These are phyloP conservation scores for Falco punctatus DNA, from an alignment of 2,113 vertebrate genomes.

Conservation along the genomic window DNA sequence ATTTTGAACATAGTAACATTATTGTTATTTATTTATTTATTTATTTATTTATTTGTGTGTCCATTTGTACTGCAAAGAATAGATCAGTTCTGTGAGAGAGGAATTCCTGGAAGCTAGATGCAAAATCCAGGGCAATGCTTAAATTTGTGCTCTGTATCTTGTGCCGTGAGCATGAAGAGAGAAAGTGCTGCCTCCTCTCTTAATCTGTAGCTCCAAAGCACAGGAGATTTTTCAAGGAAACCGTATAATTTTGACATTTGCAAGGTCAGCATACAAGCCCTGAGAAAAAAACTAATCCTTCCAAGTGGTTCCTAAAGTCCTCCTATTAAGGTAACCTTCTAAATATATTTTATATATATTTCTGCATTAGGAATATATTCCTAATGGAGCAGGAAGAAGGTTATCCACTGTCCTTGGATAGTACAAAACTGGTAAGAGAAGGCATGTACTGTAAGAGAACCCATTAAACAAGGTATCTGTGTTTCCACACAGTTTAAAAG, in stretches of 20 bases:
- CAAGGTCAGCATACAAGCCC: background rate
- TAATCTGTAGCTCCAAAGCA: background rate
- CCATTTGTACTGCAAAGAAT: background rate
- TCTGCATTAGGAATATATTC: background rate
- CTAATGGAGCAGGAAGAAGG: background rate
- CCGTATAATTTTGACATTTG: background rate
- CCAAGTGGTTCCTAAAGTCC: background rate
- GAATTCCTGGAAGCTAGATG: background rate
- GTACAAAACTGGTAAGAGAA: background rate
- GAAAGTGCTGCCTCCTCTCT: background rate
- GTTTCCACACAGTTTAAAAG: background rate
- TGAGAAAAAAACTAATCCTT: background rate
- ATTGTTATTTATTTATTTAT: too few species aligned
- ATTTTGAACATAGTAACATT: background rate
- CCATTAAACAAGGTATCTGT: background rate
- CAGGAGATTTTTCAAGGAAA: background rate
- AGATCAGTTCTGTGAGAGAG: background rate
- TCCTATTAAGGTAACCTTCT: background rate
- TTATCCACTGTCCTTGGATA: background rate
- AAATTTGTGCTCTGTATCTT: background rate
- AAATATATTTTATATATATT: background rate
- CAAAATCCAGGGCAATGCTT: background rate
- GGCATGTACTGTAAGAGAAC: background rate
- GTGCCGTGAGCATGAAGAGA: background rate
- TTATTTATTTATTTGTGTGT: background rate